Evolutionary conservation across 2,113 vertebrate genomes (phyloP).

Genomic region (Xerus inauris): DNA sequence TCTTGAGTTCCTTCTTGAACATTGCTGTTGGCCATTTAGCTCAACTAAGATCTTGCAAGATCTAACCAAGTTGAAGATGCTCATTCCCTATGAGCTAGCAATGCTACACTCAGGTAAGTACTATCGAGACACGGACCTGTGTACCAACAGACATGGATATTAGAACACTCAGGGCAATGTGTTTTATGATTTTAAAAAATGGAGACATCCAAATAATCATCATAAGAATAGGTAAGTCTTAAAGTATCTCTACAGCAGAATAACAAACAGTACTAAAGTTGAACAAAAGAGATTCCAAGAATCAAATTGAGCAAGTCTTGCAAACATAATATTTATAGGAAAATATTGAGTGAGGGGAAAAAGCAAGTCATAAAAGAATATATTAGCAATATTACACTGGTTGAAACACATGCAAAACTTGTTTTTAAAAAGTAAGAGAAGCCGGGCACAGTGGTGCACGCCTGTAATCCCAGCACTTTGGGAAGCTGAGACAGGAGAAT

Average conservation of each 20-base stretch:
- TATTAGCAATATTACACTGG: neutral
- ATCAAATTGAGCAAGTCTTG: conserved; percentile 12
- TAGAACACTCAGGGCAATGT: neutral
- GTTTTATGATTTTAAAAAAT: neutral
- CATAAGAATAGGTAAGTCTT: neutral
- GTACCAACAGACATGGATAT: neutral
- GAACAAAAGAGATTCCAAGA: neutral
- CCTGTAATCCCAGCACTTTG: too few species aligned
- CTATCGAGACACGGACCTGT: neutral
- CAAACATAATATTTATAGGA: neutral
- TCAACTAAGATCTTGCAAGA: neutral
- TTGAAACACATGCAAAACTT: neutral
- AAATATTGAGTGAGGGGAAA: neutral
- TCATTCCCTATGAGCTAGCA: neutral
- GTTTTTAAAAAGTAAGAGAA: too few species aligned
- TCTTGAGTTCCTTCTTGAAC: neutral
- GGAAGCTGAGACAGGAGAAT: too few species aligned
- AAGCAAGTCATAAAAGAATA: neutral
- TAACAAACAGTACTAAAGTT: neutral
- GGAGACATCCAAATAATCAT: neutral
- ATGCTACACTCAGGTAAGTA: neutral
- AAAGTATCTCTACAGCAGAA: neutral
- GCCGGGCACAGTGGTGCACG: too few species aligned
- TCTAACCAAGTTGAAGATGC: neutral
- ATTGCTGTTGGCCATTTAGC: neutral